These are phyloP conservation scores for Mythimna loreyi DNA, from an alignment of 2,888 invertebrate species.

Conservation along the genomic window DNA sequence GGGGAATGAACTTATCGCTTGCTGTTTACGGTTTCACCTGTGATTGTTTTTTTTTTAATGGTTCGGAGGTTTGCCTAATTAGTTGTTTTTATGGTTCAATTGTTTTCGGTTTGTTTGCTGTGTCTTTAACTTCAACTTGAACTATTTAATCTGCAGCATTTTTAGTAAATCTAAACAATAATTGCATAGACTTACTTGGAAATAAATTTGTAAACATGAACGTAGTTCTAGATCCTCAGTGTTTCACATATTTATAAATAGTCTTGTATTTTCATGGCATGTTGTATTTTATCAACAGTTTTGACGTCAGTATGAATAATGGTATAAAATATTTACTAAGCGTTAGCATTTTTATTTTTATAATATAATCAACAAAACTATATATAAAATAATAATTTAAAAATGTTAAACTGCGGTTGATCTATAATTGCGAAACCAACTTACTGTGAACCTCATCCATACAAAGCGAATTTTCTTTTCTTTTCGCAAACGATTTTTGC, in stretches of 20 bases:
- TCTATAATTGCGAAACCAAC: not conserved
- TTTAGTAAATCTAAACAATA: too few relatives aligned
- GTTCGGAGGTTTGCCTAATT: conserved; percentile 30
- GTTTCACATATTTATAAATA: conserved; percentile 12
- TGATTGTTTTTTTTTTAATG: conserved; percentile 33
- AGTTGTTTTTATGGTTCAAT: conserved; percentile 19
- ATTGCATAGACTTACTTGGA: not conserved
- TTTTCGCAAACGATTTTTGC: too few relatives aligned
- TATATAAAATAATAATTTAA: not conserved
- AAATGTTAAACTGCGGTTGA: not conserved
- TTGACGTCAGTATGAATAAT: conserved; percentile 5
- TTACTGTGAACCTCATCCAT: not conserved
- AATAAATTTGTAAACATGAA: not conserved
- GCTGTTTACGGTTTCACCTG: conserved; percentile 31
- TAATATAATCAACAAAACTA: not conserved
- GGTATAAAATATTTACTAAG: not conserved
- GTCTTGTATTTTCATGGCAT: not conserved
- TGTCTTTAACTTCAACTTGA: not conserved
- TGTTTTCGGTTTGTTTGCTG: conserved; percentile 2
- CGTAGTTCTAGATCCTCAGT: not conserved
- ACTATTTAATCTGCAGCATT: not conserved
- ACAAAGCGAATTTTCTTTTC: not conserved
- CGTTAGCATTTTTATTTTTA: not conserved
- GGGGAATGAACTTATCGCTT: conserved; percentile 41
- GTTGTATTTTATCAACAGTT: conserved; percentile 14